Evolutionary conservation across 2,797 vertebrate species (phyloP), one percentile per base, ranked within the genome.

Genomic region (Crocodylus rhombifer): DNA sequence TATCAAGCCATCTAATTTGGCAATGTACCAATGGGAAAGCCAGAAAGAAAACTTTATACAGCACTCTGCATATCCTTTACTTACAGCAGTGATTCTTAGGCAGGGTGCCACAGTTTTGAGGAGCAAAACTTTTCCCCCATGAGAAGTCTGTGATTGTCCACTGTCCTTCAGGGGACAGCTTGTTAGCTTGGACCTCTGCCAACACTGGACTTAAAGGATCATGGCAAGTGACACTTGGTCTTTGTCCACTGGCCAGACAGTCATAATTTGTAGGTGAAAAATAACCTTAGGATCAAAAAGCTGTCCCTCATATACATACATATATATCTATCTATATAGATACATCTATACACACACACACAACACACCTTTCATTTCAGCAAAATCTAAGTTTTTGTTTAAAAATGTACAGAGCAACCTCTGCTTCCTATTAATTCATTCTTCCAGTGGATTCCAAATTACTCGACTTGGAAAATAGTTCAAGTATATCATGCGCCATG

Each of bases 1-100:
- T 77, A 91, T 94, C 96, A 96, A 94, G 95, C 90, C 91, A 92
- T 95, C 86, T 36, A 79, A 95, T 90, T 95, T 87, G 90, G 94
- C 76, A 71, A 69, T 16, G 84, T 90, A 91, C 86, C 95, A 95
- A 77, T 90, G 94, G 94, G 80, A 87, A 94, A 90, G 82, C 80
- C 93, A 95, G 79, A 91, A 81, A 87, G 90, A 91, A 91, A 85
- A 96, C 91, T 67, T 95, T 80, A 64, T 20, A 90, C n/a, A 90
- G 88, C 80, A 86, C 87, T 86, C 91, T 84, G 80, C 82, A 86
- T 28, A 60, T 60, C 73, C 85, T 83, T 77, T 89, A 18, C 63
- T 69, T 91, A 88, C 67, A 79, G 51, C 42, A 8, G 42, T 51
- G 42, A 51, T 51, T 51, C 42, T 51, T 9, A 51, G 42, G 42